phyloP scores from a whole-genome alignment of 2,888 invertebrate species.

The Rutpela maculata region DNA sequence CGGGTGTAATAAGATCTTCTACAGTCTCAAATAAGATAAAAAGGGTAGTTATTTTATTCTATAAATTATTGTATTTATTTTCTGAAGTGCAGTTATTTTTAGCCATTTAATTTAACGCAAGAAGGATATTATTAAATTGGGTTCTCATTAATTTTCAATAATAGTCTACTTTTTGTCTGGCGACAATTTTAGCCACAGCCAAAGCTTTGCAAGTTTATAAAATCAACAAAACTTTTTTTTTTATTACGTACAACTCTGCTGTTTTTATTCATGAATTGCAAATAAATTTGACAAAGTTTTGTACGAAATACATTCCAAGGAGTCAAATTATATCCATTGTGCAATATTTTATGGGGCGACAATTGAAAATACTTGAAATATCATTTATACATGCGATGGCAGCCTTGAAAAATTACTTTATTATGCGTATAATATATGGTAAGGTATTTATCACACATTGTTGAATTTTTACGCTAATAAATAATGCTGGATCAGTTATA shows the following conservation, averaged over 20 bases:
- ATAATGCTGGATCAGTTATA: too few relatives aligned
- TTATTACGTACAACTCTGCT: background rate
- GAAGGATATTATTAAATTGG: too few relatives aligned
- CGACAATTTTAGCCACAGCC: background rate
- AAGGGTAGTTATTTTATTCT: too few relatives aligned
- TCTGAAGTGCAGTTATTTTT: too few relatives aligned
- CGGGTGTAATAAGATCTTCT: too few relatives aligned
- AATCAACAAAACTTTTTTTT: background rate
- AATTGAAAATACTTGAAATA: background rate
- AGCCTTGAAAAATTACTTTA: too few relatives aligned
- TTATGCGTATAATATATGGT: too few relatives aligned
- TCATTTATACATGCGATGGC: background rate
- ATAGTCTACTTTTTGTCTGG: background rate
- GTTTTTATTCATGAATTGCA: conserved; percentile 23
- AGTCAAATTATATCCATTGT: background rate
- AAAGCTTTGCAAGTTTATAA: background rate
- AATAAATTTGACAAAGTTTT: conserved; percentile 15
- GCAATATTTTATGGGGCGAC: background rate
- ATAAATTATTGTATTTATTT: too few relatives aligned
- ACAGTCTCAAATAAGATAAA: too few relatives aligned
- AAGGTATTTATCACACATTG: too few relatives aligned
- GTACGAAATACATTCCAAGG: background rate
- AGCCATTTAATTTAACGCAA: too few relatives aligned
- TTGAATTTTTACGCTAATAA: too few relatives aligned
- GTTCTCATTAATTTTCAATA: background rate